Evolutionary conservation across 2,888 invertebrate genomes (phyloP), one percentile per base, ranked within the genome.

Genomic region (Chalcosyrphus nemorum): DNA sequence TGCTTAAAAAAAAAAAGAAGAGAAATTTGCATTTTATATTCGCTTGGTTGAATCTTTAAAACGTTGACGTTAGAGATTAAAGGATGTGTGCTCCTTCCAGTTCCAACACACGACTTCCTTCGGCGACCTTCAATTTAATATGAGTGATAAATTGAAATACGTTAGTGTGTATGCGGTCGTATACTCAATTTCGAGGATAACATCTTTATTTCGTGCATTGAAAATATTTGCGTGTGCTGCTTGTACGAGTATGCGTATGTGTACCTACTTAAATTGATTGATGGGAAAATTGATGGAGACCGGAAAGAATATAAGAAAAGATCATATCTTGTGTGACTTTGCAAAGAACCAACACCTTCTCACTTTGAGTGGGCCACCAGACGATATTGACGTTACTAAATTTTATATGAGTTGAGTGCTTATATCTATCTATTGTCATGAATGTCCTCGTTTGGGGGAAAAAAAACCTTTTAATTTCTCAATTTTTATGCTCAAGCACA

Each of bases 391-490:
- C 19, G 27, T 6, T 13, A 41, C 54, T 61, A 52, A 65, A 13
- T 38, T 38, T 2, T 13, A 38, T 38, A 6, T 11, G 9, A 9
- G 32, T 32, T 35, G 4, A n/a, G 1, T n/a, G 2, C n/a, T 5
- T 65, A 65, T 59, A 29, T 57, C 29, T 47, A 29, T 19, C 50
- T 32, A 43, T 70, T 13, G 24, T 27, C 6, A 38, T 45, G 45
- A 47, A 45, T 65, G 45, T 11, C 11, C 52, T 74, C 24, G 32
- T 45, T 24, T 29, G 13, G 29, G 27, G 29, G 56, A 5, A 5
- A 38, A 17, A 29, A 65, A 50, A 65, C 29, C 66, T 59, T 72
- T 74, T 70, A 70, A 78, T 63, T 56, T 78, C 50, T 57, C 65
- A 74, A 80, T 80, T 59, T 38, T 35, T 57, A 47, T 70, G 35